phyloP scores from a whole-genome alignment of 2,888 invertebrate genomes.

The Acrobasis repandana region DNA sequence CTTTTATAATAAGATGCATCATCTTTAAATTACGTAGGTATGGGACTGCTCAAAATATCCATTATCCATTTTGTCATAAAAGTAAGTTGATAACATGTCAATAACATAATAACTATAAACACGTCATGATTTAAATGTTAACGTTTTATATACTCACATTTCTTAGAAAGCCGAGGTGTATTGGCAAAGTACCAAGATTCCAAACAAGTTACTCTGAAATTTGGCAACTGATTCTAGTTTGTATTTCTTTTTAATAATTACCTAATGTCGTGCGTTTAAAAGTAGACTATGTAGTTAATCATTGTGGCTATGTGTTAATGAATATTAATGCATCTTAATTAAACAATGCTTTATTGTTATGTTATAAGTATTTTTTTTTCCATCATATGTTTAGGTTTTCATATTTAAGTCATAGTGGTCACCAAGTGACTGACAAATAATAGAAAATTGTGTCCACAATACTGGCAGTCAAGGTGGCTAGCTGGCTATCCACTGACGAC shows the following conservation, averaged over 20 bases:
- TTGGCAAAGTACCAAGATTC: constrained; percentile 20
- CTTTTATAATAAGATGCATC: too few relatives aligned
- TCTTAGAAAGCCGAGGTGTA: constrained; percentile 6
- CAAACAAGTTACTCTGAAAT: constrained; percentile 6
- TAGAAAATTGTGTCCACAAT: too few relatives aligned
- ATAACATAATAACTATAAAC: too few relatives aligned
- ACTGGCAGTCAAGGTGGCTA: too few relatives aligned
- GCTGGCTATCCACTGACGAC: too few relatives aligned
- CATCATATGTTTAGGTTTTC: background rate
- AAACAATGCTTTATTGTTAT: background rate
- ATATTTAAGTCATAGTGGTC: too few relatives aligned
- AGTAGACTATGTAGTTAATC: background rate
- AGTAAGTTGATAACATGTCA: too few relatives aligned
- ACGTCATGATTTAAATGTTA: background rate
- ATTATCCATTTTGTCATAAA: too few relatives aligned
- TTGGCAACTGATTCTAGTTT: constrained; percentile 18
- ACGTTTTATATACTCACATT: constrained; percentile 4
- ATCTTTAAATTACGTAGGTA: too few relatives aligned
- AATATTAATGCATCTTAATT: constrained; percentile 6
- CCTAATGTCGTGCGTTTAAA: constrained; percentile 5
- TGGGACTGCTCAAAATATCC: too few relatives aligned
- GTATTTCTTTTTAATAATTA: constrained; percentile 16
- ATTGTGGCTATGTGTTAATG: constrained; percentile 1
- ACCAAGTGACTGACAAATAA: too few relatives aligned
- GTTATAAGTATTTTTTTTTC: background rate